phyloP scores from a whole-genome alignment of 2,113 vertebrate species.

The Pterocles orientalis region DNA sequence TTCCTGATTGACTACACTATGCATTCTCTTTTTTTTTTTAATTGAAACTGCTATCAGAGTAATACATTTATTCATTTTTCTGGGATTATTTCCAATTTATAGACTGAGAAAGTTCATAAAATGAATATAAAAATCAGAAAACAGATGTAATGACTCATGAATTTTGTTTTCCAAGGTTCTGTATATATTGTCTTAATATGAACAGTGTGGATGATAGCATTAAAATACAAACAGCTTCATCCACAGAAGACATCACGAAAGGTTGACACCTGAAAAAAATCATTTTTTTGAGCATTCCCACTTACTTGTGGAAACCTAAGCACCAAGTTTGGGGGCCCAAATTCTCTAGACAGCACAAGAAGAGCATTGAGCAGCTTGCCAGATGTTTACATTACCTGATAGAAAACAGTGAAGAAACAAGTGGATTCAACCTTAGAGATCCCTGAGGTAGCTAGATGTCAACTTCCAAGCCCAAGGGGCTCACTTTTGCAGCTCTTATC shows the following conservation, averaged over 20 bases:
- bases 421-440: background rate
- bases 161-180: background rate
- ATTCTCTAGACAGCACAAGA: background rate
- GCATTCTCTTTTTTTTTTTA: background rate
- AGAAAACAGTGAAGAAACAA: background rate
- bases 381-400: background rate
- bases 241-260: background rate
- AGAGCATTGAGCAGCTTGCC: background rate
- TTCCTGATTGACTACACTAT: constrained; percentile 35
- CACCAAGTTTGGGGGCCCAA: background rate
- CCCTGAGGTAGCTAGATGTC: background rate
- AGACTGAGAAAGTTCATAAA: background rate
- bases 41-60: background rate
- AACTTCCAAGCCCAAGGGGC: background rate
- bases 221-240: background rate
- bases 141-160: background rate
- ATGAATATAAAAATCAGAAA: background rate
- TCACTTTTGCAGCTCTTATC: background rate
- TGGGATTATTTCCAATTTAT: constrained; percentile 24
- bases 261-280: background rate
- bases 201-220: background rate
- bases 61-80: constrained; percentile 5
- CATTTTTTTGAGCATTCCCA: background rate
- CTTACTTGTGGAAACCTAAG: background rate
- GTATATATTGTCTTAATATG: background rate